Evolutionary conservation across 2,113 vertebrate species (phyloP), one percentile per base, ranked within the genome.

Genomic region (Fulmarus glacialis): DNA sequence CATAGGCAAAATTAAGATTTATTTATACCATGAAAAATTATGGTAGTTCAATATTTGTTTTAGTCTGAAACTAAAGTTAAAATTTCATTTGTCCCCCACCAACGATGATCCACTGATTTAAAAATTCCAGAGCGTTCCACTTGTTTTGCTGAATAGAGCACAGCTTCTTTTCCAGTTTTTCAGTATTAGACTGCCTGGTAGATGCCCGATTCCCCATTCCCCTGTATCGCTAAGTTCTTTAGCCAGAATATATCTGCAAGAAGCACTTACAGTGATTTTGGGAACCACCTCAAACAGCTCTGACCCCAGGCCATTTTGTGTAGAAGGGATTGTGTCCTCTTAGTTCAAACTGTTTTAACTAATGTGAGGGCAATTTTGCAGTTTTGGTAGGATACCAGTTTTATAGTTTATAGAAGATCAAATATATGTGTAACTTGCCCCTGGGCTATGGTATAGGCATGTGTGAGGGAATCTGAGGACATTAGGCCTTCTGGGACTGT

Each of bases 341-440:
- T 40, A 34, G 48, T 59, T 89, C 20, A 52, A 43, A 64, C 6
- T 32, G 36, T 23, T 89, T 89, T 72, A 68, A 63, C 29, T 27
- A 58, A 63, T 0, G 0, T 26, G 18, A 82, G 58, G 47, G 17
- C 21, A 43, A 5, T n/a, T 42, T 15, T 64, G 36, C 17, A 17
- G 32, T 72, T 67, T 50, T 40, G n/a, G 22, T 5, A 45, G 38
- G 40, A 63, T 2, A 12, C 8, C 15, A 10, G 22, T 64, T 89
- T 23, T 47, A 24, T 0, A 47, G 60, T 7, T 40, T 40, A 40
- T 40, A 10, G 42, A 48, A 82, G 15, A 20, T 30, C 6, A 72
- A 45, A 53, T 11, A 6, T 5, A 22, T 4, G 12, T 75, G 18
- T n/a, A 52, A 42, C 15, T 75, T 59, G 30, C 27, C 50, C 7